Evolutionary conservation across 2,113 vertebrate species (phyloP), one percentile per base, ranked within the genome.

Genomic region (Oxyura jamaicensis): DNA sequence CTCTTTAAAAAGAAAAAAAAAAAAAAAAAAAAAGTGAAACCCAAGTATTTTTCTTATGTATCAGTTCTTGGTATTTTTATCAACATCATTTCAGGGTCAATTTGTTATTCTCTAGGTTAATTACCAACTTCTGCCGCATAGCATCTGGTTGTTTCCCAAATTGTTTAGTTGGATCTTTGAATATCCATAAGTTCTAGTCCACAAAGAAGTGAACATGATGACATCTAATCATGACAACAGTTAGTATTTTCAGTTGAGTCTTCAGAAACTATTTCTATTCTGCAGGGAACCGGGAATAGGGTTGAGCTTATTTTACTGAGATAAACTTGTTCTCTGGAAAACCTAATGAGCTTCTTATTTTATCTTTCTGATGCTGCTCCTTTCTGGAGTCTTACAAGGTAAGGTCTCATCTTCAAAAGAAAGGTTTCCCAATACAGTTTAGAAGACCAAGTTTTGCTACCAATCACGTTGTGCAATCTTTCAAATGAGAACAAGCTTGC

Each of bases 281-380:
- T 69, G 26, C 62, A 73, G 60, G 41, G 20, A 67, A 72, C 15
- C 25, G 25, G 36, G 29, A 52, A 8, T 0, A 0, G 35, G 8
- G 8, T 55, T 15, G 60, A 86, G 10, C 21, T 90, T 59, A 16
- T 77, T 86, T 52, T 65, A 52, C 59, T 66, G 52, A 42, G 20
- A 92, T 42, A 72, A 87, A 52, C 3, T 1, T 29, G 0, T 44
- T 65, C 78, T 76, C 69, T 73, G 50, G 53, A 56, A 93, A 91
- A 66, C 17, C 9, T 33, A 36, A 75, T 39, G 6, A 73, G 46
- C 3, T 3, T 65, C 53, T 86, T 59, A 3, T 80, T 88, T 78
- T 59, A 56, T 17, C 14, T 63, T 21, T 87, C 42, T 66, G 41
- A 31, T 58, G 44, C 55, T 73, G 13, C 31, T 63, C 3, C 8